Evolutionary conservation across 37 sponge, comb jelly and placozoan genomes (phyloP).

Genomic region (Petrosia ficiformis): DNA sequence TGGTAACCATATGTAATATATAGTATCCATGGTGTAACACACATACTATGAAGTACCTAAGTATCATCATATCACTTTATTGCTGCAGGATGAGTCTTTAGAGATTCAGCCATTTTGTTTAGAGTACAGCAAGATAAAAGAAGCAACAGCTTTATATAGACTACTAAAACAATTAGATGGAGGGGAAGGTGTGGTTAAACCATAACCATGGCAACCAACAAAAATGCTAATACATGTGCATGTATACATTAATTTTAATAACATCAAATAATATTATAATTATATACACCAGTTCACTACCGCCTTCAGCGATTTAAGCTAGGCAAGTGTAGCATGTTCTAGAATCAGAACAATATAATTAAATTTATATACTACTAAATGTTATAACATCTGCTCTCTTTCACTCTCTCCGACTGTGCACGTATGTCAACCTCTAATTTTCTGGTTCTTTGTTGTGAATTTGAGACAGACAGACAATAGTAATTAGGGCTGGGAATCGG

Average conservation of each 20-base stretch:
- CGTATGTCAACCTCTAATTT: no score
- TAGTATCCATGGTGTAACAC: no score
- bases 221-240: neutral
- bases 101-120: conserved; percentile 90
- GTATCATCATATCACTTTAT: neutral
- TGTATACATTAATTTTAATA: neutral
- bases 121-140: conserved; percentile 81
- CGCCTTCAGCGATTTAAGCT: no score
- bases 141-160: conserved; percentile 86
- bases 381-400: no score
- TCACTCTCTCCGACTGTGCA: no score
- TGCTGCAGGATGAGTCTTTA: conserved; percentile 65
- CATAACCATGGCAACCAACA: neutral
- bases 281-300: no score
- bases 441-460: no score
- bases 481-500: no score
- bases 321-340: neutral
- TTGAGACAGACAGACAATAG: no score
- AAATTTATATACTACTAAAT: neutral
- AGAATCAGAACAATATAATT: neutral
- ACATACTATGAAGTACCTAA: no score
- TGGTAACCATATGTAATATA: no score
- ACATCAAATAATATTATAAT: neutral
- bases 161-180: conserved; percentile 80
- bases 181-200: conserved; percentile 19